These are phyloP conservation scores for Tanypteryx hageni DNA, from an alignment of 2,888 invertebrate species.

Conservation along the genomic window DNA sequence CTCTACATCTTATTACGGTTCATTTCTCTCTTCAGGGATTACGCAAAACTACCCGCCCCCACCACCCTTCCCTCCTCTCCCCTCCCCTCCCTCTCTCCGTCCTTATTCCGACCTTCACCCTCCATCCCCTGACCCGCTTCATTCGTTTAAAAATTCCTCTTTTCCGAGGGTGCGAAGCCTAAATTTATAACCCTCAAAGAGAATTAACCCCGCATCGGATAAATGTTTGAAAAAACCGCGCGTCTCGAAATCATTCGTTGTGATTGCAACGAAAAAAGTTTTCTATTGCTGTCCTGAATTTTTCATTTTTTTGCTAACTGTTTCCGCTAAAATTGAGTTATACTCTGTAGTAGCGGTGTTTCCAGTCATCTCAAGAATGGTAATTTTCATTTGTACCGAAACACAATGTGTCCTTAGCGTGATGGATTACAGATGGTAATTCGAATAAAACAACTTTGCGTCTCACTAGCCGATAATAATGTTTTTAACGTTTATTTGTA, in stretches of 20 bases:
- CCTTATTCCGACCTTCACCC: background rate
- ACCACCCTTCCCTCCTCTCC: background rate
- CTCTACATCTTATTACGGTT: constrained; percentile 53
- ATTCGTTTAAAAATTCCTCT: constrained; percentile 10
- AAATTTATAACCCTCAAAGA: constrained; percentile 14
- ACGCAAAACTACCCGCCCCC: constrained; percentile 16
- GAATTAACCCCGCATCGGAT: background rate
- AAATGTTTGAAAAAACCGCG: background rate
- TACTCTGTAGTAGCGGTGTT: too few relatives aligned
- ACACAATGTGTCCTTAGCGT: too few relatives aligned
- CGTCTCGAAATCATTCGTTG: background rate
- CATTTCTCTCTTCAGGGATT: constrained; percentile 36
- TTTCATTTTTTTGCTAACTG: too few relatives aligned
- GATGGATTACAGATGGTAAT: too few relatives aligned
- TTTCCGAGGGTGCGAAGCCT: background rate
- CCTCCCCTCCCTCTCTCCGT: background rate
- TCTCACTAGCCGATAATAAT: too few relatives aligned
- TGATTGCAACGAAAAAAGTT: background rate
- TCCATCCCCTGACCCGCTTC: background rate
- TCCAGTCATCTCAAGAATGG: too few relatives aligned
- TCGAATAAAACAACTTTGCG: too few relatives aligned
- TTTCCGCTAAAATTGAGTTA: too few relatives aligned
- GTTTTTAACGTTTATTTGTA: too few relatives aligned
- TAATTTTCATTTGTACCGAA: too few relatives aligned
- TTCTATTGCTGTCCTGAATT: too few relatives aligned